phyloP scores from a whole-genome alignment of 1,140 invertebrate species.

The Oedothorax gibbosus region DNA sequence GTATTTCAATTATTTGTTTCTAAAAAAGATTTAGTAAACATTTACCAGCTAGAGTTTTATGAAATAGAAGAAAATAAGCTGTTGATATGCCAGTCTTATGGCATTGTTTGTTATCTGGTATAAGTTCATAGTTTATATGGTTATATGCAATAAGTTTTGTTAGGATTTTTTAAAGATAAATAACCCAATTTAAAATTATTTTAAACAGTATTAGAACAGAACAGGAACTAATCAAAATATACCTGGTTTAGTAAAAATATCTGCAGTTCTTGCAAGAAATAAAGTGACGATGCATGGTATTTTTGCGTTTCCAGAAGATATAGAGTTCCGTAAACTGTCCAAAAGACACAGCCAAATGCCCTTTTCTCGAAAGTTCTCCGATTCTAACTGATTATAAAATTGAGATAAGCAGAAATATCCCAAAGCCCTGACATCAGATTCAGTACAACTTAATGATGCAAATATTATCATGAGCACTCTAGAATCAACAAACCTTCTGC shows the following conservation, averaged over 20 bases:
- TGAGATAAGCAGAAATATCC: slow-evolving; percentile 77
- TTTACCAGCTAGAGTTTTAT: too few species aligned
- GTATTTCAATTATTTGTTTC: too few species aligned
- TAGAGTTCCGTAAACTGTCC: slow-evolving; percentile 71
- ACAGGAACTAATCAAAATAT: not conserved
- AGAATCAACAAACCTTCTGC: slow-evolving; percentile 75
- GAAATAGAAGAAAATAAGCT: too few species aligned
- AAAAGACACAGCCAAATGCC: slow-evolving; percentile 70
- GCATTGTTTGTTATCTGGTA: too few species aligned
- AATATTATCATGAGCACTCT: slow-evolving; percentile 77
- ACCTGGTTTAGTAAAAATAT: slow-evolving; percentile 75
- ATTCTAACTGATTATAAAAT: slow-evolving; percentile 78
- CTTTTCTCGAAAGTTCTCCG: slow-evolving; percentile 73
- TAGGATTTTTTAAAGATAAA: too few species aligned
- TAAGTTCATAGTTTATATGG: too few species aligned
- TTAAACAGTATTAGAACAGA: too few species aligned
- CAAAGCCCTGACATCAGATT: slow-evolving; percentile 73
- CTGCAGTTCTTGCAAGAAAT: slow-evolving; percentile 77
- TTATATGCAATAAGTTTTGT: too few species aligned
- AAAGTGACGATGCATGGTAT: slow-evolving; percentile 77
- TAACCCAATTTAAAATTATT: too few species aligned
- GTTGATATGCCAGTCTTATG: too few species aligned
- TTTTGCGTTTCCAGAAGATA: slow-evolving; percentile 67
- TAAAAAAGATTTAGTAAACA: too few species aligned
- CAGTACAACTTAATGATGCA: slow-evolving; percentile 74